phyloP scores from a whole-genome alignment of 2,113 vertebrate species.

The Ifrita kowaldi region DNA sequence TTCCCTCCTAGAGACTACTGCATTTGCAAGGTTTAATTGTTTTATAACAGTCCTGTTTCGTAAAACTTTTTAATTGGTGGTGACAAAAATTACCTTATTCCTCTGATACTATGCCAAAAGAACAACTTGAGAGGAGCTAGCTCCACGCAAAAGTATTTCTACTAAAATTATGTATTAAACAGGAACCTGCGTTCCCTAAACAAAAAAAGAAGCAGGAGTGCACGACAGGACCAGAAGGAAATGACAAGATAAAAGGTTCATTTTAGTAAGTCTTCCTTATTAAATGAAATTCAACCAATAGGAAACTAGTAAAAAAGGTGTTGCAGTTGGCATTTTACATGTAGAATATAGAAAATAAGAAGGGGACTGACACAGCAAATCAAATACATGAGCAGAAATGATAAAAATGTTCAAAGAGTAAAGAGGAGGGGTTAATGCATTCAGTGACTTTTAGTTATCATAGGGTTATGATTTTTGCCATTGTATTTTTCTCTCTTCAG shows the following conservation, averaged over 20 bases:
- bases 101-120: conserved; percentile 62
- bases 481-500: neutral
- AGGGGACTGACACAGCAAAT: neutral
- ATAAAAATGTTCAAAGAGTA: neutral
- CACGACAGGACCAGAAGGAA: neutral
- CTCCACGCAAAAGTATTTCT: neutral
- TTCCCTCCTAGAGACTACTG: conserved; percentile 78
- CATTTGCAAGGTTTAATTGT: conserved; percentile 84
- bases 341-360: neutral
- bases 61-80: conserved; percentile 84
- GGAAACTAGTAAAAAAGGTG: neutral
- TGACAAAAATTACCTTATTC: conserved; percentile 82
- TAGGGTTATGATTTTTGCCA: neutral
- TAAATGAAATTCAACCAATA: neutral
- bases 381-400: neutral
- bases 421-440: neutral
- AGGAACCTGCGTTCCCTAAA: neutral
- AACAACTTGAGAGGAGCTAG: conserved; percentile 51
- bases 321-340: neutral
- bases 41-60: conserved; percentile 82
- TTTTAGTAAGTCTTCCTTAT: neutral
- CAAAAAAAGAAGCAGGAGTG: neutral
- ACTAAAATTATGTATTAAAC: neutral
- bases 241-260: neutral
- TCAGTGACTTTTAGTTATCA: neutral